These are phyloP conservation scores for Numenius arquata DNA, from an alignment of 2,113 vertebrate genomes.

Conservation along the genomic window DNA sequence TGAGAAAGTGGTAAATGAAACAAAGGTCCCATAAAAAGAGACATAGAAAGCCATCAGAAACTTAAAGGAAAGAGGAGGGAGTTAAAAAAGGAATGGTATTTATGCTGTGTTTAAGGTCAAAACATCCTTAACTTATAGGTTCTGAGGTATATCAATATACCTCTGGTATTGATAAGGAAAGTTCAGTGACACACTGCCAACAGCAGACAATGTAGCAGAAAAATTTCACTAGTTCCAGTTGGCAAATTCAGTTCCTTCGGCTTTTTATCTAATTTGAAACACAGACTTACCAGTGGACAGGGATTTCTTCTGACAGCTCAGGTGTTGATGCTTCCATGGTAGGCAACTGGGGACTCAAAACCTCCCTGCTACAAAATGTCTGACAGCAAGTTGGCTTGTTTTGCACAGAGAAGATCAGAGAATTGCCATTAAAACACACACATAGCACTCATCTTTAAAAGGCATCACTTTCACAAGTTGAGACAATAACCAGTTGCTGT, in stretches of 20 bases:
- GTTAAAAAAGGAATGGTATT: background rate
- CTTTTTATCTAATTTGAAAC: background rate
- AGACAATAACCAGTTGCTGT: background rate
- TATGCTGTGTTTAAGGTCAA: background rate
- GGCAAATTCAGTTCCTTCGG: background rate
- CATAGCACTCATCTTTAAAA: background rate
- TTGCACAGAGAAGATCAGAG: background rate
- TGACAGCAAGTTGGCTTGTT: background rate
- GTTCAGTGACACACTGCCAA: background rate
- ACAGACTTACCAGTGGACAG: background rate
- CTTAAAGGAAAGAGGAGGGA: background rate
- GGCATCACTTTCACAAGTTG: background rate
- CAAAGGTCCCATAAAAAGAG: background rate
- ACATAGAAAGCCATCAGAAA: background rate
- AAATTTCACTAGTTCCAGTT: background rate
- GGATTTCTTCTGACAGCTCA: background rate
- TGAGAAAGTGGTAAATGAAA: background rate
- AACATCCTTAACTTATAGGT: background rate
- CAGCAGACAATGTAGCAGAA: background rate
- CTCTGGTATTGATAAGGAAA: background rate
- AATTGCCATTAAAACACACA: background rate
- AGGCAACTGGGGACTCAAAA: background rate
- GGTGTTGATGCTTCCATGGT: background rate
- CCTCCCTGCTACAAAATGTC: background rate
- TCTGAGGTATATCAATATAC: background rate